Percentiles rank a stretch among this genome's conserved stretches.
Evolutionary conservation across 2,888 invertebrate species (phyloP).

Genomic region (Scaptomyza caliginosa): DNA sequence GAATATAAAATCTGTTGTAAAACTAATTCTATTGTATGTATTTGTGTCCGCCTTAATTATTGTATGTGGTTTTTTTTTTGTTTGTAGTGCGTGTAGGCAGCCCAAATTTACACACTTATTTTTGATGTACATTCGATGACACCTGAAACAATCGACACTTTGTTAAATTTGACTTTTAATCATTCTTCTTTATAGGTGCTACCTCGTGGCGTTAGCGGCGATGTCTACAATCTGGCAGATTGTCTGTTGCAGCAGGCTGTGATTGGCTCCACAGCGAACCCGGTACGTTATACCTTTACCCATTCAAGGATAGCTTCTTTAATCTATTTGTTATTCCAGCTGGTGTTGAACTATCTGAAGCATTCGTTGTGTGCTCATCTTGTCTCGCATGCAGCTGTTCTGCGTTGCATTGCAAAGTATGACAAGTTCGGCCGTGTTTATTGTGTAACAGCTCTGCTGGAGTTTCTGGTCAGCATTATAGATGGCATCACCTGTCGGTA

Average conservation of each 20-base stretch:
- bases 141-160: slow-evolving; percentile 15
- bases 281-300: slow-evolving; percentile 59
- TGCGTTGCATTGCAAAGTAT: slow-evolving; percentile 94
- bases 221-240: slow-evolving; percentile 96
- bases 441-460: slow-evolving; percentile 93
- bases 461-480: slow-evolving; percentile 90
- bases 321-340: slow-evolving; percentile 78
- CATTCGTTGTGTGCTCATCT: slow-evolving; percentile 96
- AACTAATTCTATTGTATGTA: slow-evolving; percentile 14
- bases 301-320: not conserved
- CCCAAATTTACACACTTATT: slow-evolving; percentile 19
- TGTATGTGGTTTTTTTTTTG: slow-evolving; percentile 15
- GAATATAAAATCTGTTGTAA: slow-evolving; percentile 1
- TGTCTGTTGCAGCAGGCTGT: slow-evolving; percentile 97
- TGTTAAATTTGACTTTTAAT: not conserved
- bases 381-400: slow-evolving; percentile 95
- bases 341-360: slow-evolving; percentile 95
- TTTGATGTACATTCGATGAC: slow-evolving; percentile 23
- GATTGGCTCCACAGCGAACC: slow-evolving; percentile 95
- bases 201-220: slow-evolving; percentile 95
- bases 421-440: slow-evolving; percentile 94
- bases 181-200: slow-evolving; percentile 85
- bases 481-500: slow-evolving; percentile 86
- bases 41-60: slow-evolving; percentile 5
- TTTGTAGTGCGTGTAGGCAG: slow-evolving; percentile 16